A percentile compares a stretch with the other conserved stretches of the same genome.
Evolutionary conservation across 1,140 invertebrate species (phyloP).

Genomic region (Heliothis subflexa): DNA sequence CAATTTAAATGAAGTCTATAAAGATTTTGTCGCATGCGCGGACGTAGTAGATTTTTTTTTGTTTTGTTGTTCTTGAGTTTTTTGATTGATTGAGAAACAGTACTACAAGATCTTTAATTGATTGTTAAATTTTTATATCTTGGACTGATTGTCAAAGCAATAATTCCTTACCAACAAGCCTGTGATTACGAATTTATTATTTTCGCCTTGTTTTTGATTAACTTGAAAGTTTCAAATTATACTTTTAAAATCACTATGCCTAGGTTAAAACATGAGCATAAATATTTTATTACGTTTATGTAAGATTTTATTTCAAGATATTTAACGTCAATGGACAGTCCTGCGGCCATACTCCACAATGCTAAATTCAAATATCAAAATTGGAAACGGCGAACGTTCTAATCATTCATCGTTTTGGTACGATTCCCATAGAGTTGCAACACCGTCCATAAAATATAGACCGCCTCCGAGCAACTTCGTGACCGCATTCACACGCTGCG

Average conservation of each 20-base stretch:
- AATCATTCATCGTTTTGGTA: constrained; percentile 61
- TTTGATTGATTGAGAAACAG: neutral
- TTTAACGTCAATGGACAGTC: neutral
- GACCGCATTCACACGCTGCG: constrained; percentile 81
- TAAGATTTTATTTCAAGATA: neutral
- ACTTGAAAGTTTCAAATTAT: neutral
- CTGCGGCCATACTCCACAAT: neutral
- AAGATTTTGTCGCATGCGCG: constrained; percentile 6
- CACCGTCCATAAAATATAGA: constrained; percentile 73
- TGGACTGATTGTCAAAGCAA: neutral
- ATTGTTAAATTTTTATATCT: neutral
- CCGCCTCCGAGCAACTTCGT: constrained; percentile 63
- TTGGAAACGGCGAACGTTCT: constrained; percentile 46
- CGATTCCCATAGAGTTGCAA: constrained; percentile 69
- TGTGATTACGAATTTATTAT: constrained; percentile 15
- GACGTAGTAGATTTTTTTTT: constrained; percentile 21
- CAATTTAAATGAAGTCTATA: constrained; percentile 32
- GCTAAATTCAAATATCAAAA: constrained; percentile 28
- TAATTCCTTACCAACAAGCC: neutral
- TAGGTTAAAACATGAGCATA: too few species aligned
- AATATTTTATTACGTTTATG: too few species aligned
- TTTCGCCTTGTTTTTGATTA: neutral
- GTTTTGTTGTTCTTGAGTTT: neutral
- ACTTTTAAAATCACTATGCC: neutral
- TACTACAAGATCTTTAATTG: too few species aligned